Evolutionary conservation across 1,140 invertebrate species (phyloP), one percentile per base, ranked within the genome.

Genomic region (Zaprionus capensis): DNA sequence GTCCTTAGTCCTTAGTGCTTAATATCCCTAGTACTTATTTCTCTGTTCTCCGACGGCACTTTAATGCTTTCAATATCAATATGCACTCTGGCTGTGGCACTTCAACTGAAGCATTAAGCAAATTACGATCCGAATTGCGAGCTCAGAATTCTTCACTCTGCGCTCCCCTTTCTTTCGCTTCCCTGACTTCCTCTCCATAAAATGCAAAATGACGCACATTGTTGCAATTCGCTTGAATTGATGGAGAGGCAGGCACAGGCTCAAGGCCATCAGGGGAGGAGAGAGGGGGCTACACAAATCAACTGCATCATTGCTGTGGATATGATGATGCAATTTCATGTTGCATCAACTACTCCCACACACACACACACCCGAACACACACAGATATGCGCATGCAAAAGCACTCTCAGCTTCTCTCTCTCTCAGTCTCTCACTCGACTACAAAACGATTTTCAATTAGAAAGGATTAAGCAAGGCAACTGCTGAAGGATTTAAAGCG

Each of bases 371-470:
- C 24, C 4, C 24, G 2, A 5, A 71, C 26, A 56, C 17, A 38
- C 5, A 71, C 9, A 58, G 11, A 53, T 9, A 51, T 9, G 12
- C 24, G 38, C 15, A 44, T 44, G 53, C 34, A 75, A 77, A 73
- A 73, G 71, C 71, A 72, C 69, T 77, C 64, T 67, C 63, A 65
- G 69, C 57, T 71, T 57, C 28, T 15, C 55, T n/a, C 55, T 31
- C 17, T 51, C 49, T 22, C 49, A 1, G 7, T 4, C 24, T 57
- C 64, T 38, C 44, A 57, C 56, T 53, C 38, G 67, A 80, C 72
- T 73, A 78, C 83, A 87, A 87, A 87, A 80, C 84, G 84, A 87
- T 87, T 88, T 87, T 81, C 84, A 87, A 87, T 87, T 87, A 87
- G 84, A 87, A 81, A 73, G 84, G 84, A 87, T 87, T 88, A 87